phyloP scores from a whole-genome alignment of 53 echinoderm and acorn worm species.

The Patiria pectinifera region DNA sequence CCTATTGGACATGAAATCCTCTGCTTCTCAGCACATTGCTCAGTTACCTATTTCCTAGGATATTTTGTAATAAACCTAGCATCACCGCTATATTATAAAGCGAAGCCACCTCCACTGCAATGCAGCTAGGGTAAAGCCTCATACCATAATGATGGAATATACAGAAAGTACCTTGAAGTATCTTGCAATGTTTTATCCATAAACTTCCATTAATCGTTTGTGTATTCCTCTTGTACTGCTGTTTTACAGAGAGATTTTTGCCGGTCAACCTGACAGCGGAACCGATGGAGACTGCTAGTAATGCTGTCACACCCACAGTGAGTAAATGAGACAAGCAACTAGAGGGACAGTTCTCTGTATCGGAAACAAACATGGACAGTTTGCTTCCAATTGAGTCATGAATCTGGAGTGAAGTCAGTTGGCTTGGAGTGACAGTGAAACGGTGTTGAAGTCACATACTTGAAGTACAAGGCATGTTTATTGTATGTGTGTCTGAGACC shows the following conservation, averaged over 20 bases:
- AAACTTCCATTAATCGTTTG: background rate
- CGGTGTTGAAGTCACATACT: too few relatives aligned
- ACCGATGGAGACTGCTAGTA: constrained; percentile 93
- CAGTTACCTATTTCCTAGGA: too few relatives aligned
- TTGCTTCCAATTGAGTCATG: background rate
- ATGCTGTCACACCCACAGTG: constrained; percentile 29
- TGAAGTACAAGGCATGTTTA: too few relatives aligned
- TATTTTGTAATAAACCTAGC: too few relatives aligned
- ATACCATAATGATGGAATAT: too few relatives aligned
- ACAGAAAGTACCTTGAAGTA: too few relatives aligned
- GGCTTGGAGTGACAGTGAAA: background rate
- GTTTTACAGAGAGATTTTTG: constrained; percentile 89
- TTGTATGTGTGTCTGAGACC: too few relatives aligned
- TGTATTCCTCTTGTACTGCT: background rate
- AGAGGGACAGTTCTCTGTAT: background rate
- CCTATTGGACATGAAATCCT: too few relatives aligned
- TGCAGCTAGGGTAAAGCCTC: too few relatives aligned
- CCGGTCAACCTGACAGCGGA: constrained; percentile 91
- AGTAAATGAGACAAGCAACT: constrained; percentile 10
- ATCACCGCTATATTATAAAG: too few relatives aligned
- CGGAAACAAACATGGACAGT: background rate
- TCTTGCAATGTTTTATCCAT: background rate
- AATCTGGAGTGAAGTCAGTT: background rate
- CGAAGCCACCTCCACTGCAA: too few relatives aligned
- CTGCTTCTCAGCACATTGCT: too few relatives aligned